Evolutionary conservation across 2,113 vertebrate species (phyloP).

Genomic region (Sapayoa aenigma): DNA sequence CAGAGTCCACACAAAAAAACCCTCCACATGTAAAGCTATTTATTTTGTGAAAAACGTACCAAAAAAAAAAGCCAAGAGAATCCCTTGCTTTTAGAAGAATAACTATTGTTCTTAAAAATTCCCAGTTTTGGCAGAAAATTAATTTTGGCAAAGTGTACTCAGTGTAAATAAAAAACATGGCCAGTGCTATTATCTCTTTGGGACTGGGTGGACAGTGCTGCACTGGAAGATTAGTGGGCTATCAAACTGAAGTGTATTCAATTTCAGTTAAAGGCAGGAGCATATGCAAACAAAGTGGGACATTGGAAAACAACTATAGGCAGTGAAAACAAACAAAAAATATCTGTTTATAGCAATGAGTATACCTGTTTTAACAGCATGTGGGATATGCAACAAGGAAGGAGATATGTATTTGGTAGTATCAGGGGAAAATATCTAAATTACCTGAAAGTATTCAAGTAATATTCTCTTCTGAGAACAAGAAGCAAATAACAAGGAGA

Average conservation of each 20-base stretch:
- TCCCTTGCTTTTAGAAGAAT: background rate
- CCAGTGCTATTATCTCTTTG: background rate
- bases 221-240: constrained; percentile 1
- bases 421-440: background rate
- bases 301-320: background rate
- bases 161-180: background rate
- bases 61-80: background rate
- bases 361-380: background rate
- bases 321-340: background rate
- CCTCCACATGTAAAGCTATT: background rate
- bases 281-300: background rate
- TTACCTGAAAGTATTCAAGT: background rate
- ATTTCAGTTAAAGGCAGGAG: background rate
- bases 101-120: background rate
- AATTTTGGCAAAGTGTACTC: background rate
- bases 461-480: background rate
- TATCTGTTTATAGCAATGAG: background rate
- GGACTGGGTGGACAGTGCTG: background rate
- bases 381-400: background rate
- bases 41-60: background rate
- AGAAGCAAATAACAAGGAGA: background rate
- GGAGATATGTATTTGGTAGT: background rate
- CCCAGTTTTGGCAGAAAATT: background rate
- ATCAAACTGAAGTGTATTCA: background rate
- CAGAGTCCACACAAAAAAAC: background rate